Evolutionary conservation across 2,113 vertebrate species (phyloP).

Genomic region (Narcine bancroftii): DNA sequence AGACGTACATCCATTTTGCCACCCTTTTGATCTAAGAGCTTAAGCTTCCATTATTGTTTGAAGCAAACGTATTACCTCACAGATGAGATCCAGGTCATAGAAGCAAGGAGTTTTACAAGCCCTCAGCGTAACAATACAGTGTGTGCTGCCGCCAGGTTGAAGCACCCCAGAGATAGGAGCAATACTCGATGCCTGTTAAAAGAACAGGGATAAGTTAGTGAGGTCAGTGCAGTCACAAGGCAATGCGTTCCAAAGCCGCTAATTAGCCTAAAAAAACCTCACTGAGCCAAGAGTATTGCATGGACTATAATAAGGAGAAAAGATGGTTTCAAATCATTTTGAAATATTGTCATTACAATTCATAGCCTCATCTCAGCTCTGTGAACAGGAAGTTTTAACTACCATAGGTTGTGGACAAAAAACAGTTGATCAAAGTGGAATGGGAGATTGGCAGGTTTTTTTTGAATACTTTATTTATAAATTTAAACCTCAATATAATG

Average conservation of each 20-base stretch:
- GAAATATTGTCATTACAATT: not conserved
- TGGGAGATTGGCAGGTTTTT: not conserved
- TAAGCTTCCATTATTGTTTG: not conserved
- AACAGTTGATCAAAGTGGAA: not conserved
- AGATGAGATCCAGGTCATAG: constrained; percentile 66
- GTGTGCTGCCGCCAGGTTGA: constrained; percentile 58
- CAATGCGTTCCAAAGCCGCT: not conserved
- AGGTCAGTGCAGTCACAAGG: not conserved
- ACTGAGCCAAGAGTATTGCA: not conserved
- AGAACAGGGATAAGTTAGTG: not conserved
- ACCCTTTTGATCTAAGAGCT: not conserved
- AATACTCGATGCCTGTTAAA: constrained; percentile 57
- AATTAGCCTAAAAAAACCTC: not conserved
- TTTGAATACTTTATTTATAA: no score
- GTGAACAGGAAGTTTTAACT: not conserved
- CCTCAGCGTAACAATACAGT: constrained; percentile 64
- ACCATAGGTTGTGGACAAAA: not conserved
- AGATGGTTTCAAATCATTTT: not conserved
- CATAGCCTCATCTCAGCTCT: not conserved
- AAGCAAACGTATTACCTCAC: constrained; percentile 65
- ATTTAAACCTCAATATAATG: no score
- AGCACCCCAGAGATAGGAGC: constrained; percentile 61
- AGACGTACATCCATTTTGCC: no score
- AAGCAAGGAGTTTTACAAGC: constrained; percentile 55
- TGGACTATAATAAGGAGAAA: not conserved